Base-by-base conservation (phyloP, 1,140 invertebrate genomes). In the Neodiprion pinetum region DNA sequence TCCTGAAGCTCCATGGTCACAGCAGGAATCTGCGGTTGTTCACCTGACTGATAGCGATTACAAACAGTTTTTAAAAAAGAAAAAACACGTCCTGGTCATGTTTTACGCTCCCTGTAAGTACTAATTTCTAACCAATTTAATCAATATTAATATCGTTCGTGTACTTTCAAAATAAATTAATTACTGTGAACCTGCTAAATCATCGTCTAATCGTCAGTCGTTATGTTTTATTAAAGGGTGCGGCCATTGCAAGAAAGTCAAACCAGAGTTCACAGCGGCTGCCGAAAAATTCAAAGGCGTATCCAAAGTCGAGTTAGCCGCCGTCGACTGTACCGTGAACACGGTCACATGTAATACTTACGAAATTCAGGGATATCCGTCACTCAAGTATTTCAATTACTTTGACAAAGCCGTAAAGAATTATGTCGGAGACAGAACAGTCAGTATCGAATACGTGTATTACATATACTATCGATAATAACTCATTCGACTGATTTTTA, bases 71-170 rank as follows among this genome's bases (percentile, higher is more conserved):
- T 83, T 94, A 4, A 93, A 92, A 81, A 93, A 92, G 84, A 94
- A 94, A 84, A 93, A 93, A 81, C 95, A 97, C 87, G 93, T 93
- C 12, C 81, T 97, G 10, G 92, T 97, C 66, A 96, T 97, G 93
- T 97, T 97, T 87, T 97, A 97, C 88, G 95, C 96, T 5, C 96
- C 96, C 53, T 97, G 96, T 96, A 90, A 92, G 93, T 86, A 73
- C 69, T 65, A 72, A 53, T 76, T 78, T 71, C 61, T 28, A 28
- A 14, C 61, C 4, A 75, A 9, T 12, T 28, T 28, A 40, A 28
- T 40, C 68, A n/a, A 74, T 49, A 72, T 8, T 48, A 11, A 28
- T 48, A 10, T 28, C 48, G 48, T 2, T 9, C 9, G 68, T 9
- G 23, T 40, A 23, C 11, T 73, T 73, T 4, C 21, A 4, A 73